Percentiles rank a stretch among this genome's conserved stretches.
phyloP scores from a whole-genome alignment of 2,113 vertebrate genomes.

The Clinocottus analis region DNA sequence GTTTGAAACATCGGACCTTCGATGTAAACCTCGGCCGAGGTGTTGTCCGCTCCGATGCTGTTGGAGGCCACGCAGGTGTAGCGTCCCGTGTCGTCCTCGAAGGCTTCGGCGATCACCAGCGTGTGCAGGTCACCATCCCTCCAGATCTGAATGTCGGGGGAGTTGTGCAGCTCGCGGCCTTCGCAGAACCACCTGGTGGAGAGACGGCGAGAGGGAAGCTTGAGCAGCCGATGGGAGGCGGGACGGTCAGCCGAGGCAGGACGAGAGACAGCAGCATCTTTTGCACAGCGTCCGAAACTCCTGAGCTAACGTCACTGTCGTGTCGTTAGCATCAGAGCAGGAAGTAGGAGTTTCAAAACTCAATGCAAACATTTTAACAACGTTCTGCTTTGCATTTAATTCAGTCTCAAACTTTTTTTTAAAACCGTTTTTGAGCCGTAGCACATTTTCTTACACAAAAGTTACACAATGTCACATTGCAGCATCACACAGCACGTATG shows the following conservation, averaged over 20 bases:
- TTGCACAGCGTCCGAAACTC: background rate
- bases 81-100: conserved; percentile 98
- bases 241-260: background rate
- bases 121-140: conserved; percentile 89
- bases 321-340: background rate
- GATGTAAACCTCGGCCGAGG: conserved; percentile 97
- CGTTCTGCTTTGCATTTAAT: background rate
- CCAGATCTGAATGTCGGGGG: conserved; percentile 93
- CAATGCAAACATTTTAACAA: background rate
- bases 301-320: background rate
- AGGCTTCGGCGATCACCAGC: conserved; percentile 94
- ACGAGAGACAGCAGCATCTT: background rate
- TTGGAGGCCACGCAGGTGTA: conserved; percentile 97
- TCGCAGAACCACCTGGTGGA: conserved; percentile 97
- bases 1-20: conserved; percentile 86
- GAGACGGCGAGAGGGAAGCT: background rate
- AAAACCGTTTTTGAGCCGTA: too few species aligned
- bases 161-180: conserved; percentile 91
- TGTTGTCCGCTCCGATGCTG: conserved; percentile 91
- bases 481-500: too few species aligned
- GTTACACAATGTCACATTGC: too few species aligned
- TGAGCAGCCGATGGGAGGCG: background rate
- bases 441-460: too few species aligned
- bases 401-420: background rate
- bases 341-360: background rate